phyloP scores from a whole-genome alignment of 2,888 invertebrate genomes.

The Polyploca ridens region DNA sequence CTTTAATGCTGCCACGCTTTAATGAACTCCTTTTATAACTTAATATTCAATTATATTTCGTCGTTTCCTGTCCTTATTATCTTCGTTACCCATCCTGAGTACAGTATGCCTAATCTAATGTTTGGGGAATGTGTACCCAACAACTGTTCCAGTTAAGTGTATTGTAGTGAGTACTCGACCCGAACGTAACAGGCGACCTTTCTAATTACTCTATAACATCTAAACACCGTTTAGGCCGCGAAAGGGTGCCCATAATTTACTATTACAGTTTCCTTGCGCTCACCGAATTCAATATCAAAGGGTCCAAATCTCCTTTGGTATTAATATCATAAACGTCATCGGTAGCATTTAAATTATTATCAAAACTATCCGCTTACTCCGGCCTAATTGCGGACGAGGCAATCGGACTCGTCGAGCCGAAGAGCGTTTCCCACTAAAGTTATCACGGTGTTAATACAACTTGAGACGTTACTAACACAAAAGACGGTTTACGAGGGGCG shows the following conservation, averaged over 20 bases:
- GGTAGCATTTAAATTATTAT: conserved; percentile 74
- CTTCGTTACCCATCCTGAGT: conserved; percentile 24
- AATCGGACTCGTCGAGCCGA: conserved; percentile 39
- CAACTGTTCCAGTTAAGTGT: conserved; percentile 39
- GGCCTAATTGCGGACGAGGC: conserved; percentile 65
- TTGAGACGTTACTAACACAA: conserved; percentile 76
- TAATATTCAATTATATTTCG: conserved; percentile 29
- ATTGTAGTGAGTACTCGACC: conserved; percentile 38
- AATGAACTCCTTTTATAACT: conserved; percentile 31
- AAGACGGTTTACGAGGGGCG: conserved; percentile 72
- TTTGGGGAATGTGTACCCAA: conserved; percentile 45
- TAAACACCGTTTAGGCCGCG: conserved; percentile 62
- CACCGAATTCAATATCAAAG: conserved; percentile 75
- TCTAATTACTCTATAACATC: conserved; percentile 40
- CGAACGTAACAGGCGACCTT: conserved; percentile 42
- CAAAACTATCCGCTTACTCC: conserved; percentile 69
- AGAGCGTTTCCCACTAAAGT: conserved; percentile 57
- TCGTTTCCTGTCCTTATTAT: conserved; percentile 35
- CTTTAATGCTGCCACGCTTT: conserved; percentile 24
- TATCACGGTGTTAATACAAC: conserved; percentile 77
- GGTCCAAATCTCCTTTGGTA: conserved; percentile 59
- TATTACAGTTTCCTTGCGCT: conserved; percentile 61
- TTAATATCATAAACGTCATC: conserved; percentile 64
- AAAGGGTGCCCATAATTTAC: conserved; percentile 70
- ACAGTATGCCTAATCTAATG: conserved; percentile 35